These are phyloP conservation scores for Cephus sareptanus DNA, from an alignment of 2,888 invertebrate species.

Conservation along the genomic window DNA sequence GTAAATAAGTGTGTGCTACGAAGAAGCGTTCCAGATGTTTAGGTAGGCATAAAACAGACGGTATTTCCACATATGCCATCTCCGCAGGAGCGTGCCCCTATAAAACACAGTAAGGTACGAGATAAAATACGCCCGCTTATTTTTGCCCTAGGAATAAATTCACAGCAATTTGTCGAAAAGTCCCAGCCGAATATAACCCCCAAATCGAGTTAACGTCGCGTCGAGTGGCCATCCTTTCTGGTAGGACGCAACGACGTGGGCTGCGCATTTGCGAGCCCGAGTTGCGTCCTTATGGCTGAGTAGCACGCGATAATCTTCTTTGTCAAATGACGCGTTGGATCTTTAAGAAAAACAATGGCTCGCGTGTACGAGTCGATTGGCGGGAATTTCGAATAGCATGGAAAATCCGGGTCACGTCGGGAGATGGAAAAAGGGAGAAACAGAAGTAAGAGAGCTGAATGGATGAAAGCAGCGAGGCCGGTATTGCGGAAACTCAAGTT, in stretches of 20 bases:
- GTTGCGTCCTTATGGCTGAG: not conserved
- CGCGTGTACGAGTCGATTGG: not conserved
- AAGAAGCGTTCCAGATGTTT: constrained; percentile 23
- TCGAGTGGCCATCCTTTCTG: not conserved
- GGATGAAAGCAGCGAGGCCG: not conserved
- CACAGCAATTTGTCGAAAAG: constrained; percentile 1
- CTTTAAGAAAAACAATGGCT: not conserved
- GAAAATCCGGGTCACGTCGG: not conserved
- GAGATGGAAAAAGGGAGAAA: not conserved
- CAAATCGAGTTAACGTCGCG: not conserved
- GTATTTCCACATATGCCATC: constrained; percentile 12
- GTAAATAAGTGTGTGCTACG: constrained; percentile 1
- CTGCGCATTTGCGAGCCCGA: not conserved
- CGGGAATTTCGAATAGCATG: not conserved
- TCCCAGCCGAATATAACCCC: not conserved
- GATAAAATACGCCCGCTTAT: constrained; percentile 1
- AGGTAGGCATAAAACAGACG: constrained; percentile 24
- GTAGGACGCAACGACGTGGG: not conserved
- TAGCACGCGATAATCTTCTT: not conserved
- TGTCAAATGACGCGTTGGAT: not conserved
- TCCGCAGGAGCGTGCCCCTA: not conserved
- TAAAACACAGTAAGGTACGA: not conserved
- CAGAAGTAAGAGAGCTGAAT: not conserved
- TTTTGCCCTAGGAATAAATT: constrained; percentile 3
- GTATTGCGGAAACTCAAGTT: not conserved